Base-by-base conservation (phyloP, 2,113 vertebrate genomes). In the Pterophyllum scalare region DNA sequence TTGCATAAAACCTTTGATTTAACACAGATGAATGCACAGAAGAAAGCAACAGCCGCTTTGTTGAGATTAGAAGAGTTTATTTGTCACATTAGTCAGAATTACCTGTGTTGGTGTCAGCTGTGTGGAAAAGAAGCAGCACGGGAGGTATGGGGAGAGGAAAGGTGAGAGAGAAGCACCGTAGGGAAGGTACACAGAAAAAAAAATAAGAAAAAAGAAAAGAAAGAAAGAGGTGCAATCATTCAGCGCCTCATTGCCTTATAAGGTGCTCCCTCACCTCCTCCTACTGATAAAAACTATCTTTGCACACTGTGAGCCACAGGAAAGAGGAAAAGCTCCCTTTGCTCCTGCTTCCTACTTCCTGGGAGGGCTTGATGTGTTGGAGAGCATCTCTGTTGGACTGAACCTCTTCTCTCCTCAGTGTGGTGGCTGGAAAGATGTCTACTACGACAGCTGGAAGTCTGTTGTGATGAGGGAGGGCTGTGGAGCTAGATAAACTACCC, bases 1-100 rank as follows among this genome's bases (percentile, higher is more conserved):
- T 95, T 95, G 93, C 95, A 95, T 96, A 95, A 95, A 96, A 93
- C 92, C 94, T 95, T 95, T 95, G 93, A 96, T 96, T 96, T 93
- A 88, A 83, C 89, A 81, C 89, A 88, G 92, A 94, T 94, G 94
- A 95, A 90, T 89, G 81, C 86, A 13, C 77, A 40, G 70, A 77
- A 90, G 79, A 86, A 93, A 88, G 82, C 86, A 77, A 65, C 89
- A 87, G 85, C 86, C 88, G 87, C 92, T 95, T 95, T 92, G 91
- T 95, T 90, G 91, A 94, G 95, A 95, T 96, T 96, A 95, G 90
- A 95, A 91, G 89, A 95, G 89, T 94, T 94, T 92, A 94, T 95
- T 95, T 95, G 94, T 95, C 95, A 96, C 91, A 94, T 96, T 95
- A 96, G 91, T 93, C 91, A 94, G 93, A 94, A 95, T 96, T 95